Evolutionary conservation across 2,113 vertebrate species (phyloP).

Genomic region (Todiramphus saurophagus): DNA sequence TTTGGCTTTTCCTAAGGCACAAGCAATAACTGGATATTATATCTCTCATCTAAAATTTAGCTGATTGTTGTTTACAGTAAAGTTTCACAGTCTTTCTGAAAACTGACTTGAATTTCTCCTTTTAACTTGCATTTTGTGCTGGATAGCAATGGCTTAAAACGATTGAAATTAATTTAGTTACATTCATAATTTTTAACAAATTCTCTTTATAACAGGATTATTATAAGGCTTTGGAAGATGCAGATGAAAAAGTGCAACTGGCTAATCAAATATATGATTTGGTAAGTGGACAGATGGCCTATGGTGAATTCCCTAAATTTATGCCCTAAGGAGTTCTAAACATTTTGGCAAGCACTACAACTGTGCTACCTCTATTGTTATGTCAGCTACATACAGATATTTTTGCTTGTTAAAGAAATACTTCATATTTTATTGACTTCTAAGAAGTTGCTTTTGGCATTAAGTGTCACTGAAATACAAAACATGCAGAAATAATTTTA

Average conservation of each 20-base stretch:
- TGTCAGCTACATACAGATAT: neutral
- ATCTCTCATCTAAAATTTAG: neutral
- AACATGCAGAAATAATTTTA: neutral
- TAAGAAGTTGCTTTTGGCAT: neutral
- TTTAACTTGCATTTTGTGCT: neutral
- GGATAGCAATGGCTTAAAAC: neutral
- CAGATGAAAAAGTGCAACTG: slow-evolving; percentile 97
- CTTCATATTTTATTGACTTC: neutral
- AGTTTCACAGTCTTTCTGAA: neutral
- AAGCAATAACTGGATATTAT: neutral
- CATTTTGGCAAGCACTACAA: neutral
- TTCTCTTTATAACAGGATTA: slow-evolving; percentile 85
- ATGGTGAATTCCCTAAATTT: neutral
- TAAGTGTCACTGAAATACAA: neutral
- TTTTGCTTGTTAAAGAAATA: neutral
- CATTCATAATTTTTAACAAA: neutral
- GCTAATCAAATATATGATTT: slow-evolving; percentile 99
- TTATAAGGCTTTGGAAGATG: slow-evolving; percentile 97
- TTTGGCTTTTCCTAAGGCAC: neutral
- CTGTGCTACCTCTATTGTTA: neutral
- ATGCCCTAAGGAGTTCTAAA: neutral
- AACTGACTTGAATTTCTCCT: neutral
- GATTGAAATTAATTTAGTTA: neutral
- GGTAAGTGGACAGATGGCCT: slow-evolving; percentile 79
- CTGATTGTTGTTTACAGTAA: neutral